Percentiles rank a stretch among this genome's conserved stretches.
These are phyloP conservation scores for Campoletis sonorensis DNA, from an alignment of 1,140 invertebrate genomes.

Conservation along the genomic window DNA sequence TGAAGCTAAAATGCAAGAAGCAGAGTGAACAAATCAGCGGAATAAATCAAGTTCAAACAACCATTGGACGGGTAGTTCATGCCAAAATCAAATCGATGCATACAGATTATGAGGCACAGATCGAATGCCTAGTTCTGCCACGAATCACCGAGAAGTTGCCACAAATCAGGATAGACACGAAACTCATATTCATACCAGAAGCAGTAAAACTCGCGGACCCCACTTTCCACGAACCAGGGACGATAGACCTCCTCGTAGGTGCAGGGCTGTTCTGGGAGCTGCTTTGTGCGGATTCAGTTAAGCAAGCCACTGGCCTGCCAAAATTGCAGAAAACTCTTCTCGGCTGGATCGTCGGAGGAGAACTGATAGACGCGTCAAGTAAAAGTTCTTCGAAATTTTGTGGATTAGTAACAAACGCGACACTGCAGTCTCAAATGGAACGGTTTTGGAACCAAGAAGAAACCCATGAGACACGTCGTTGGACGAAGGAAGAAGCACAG, in stretches of 20 bases:
- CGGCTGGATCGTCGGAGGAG: conserved; percentile 60
- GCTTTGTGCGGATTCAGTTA: conserved; percentile 56
- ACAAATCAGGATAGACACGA: conserved; percentile 33
- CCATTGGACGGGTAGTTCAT: too few relatives aligned
- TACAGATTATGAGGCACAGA: conserved; percentile 36
- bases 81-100: conserved; percentile 50
- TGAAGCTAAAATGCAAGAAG: too few relatives aligned
- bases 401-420: conserved; percentile 36
- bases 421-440: too few relatives aligned
- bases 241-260: conserved; percentile 41
- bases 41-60: too few relatives aligned
- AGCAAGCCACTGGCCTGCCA: conserved; percentile 49
- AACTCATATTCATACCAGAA: conserved; percentile 13
- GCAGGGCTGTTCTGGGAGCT: conserved; percentile 47
- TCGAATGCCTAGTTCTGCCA: conserved; percentile 51
- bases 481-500: conserved; percentile 46
- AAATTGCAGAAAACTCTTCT: conserved; percentile 62
- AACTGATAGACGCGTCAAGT: conserved; percentile 24
- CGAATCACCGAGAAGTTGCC: conserved; percentile 50
- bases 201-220: conserved; percentile 39
- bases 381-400: conserved; percentile 31
- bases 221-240: conserved; percentile 36
- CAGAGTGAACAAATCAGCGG: too few relatives aligned
- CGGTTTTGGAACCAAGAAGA: conserved; percentile 7
- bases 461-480: not conserved